Evolutionary conservation across 1,140 invertebrate species (phyloP), one percentile per base, ranked within the genome.

Genomic region (Campodea augens): DNA sequence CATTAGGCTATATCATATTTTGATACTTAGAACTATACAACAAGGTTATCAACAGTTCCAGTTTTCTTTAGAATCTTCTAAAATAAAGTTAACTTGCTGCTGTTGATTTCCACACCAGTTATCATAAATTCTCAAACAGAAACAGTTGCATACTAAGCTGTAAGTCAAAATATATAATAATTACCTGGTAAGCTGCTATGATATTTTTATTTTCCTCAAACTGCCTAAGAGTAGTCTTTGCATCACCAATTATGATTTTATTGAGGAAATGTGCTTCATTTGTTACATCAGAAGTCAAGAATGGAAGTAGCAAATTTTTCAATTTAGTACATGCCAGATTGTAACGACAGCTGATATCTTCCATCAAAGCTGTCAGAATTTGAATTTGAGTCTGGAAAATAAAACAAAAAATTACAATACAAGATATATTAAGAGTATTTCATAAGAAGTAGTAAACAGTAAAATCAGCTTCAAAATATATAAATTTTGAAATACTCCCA

Each of bases 341-440:
- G 60, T 83, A 82, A 46, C 81, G 72, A 60, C 82, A 87, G 48
- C 80, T 77, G 18, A 84, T 76, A 60, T 86, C 81, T 56, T 87
- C 81, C 44, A 81, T 66, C 12, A 78, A 57, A 37, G 72, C 69
- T 12, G 64, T 66, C 18, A 73, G 55, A 36, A 71, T 65, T 25
- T 66, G 65, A 43, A 71, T 62, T 49, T 76, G 71, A 13, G 66
- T 58, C 57, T 73, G 63, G 27, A 66, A 60, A 12, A 67, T 48
- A 15, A 43, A 39, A 44, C 22, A 48, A 36, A 24, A 25, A 48
- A 13, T 20, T 29, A 32, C 3, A 41, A 25, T 7, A 45, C 4
- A 37, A 38, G 15, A n/a, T 46, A 24, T 45, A 46, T 36, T 43
- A 29, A 41, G 41, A 24, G 3, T 20, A 25, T 3, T 38, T 40